Evolutionary conservation across 2,113 vertebrate genomes (phyloP), one percentile per base, ranked within the genome.

Genomic region (Chrysemys picta): DNA sequence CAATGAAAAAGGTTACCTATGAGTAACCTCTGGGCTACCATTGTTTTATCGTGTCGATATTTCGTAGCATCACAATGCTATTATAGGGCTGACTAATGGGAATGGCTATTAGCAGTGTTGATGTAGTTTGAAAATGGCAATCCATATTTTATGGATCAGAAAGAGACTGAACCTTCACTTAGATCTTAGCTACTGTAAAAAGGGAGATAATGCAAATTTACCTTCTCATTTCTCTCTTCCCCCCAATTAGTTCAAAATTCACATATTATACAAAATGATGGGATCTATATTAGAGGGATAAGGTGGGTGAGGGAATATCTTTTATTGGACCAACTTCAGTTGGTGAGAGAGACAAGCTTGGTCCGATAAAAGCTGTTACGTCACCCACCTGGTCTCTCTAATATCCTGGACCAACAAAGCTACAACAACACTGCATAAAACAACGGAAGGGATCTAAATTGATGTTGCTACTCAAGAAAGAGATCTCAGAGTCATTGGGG

Each of bases 41-140:
- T 93, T 97, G 91, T 96, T 98, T 98, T 97, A 98, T 98, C 97
- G 95, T 98, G 98, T 99, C 99, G 98, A 99, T 99, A 99, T 99
- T 99, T 99, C 97, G 98, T 99, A 98, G 97, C 95, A 98, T 97
- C 97, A 97, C 98, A 97, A 98, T 98, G 97, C 96, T 97, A 97
- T 98, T 98, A 97, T 98, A 94, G 95, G 95, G 97, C 94, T 98
- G 96, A 98, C 98, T 99, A 98, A 99, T 98, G 99, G 98, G 98
- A 98, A 98, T 97, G 91, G 92, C 98, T 98, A 98, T 99, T 99
- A 99, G 98, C 95, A 96, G 95, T 98, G 93, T 95, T 98, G 97
- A 98, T 98, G 98, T 98, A 97, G 98, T 99, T 98, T 97, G 98
- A 99, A 98, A 98, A 99, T 98, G 97, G 97, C 98, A 98, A 98